phyloP scores from a whole-genome alignment of 92 coral and sea anemone species.

The Umimayanthus kanabou region DNA sequence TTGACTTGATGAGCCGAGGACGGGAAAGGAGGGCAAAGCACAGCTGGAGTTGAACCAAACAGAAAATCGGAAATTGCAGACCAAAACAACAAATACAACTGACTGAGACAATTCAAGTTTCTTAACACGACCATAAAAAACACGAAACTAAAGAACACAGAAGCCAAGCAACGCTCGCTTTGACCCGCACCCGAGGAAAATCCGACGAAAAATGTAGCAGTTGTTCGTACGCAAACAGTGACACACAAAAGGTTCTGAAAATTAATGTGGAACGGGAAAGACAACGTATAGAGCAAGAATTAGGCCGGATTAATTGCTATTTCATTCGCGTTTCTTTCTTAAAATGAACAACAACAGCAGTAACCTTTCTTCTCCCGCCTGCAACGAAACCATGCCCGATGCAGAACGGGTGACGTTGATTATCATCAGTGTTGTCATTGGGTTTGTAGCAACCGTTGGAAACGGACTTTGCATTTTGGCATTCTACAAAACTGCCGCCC shows the following conservation, averaged over 20 bases:
- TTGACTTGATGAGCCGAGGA: neutral
- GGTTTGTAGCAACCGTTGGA: slow-evolving; percentile 6
- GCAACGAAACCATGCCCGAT: neutral
- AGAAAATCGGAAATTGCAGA: neutral
- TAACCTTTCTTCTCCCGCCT: neutral
- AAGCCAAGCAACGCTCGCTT: too few species aligned
- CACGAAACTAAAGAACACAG: neutral
- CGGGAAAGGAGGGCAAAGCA: neutral
- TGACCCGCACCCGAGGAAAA: too few species aligned
- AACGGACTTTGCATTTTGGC: slow-evolving; percentile 8
- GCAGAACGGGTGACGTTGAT: slow-evolving; percentile 1
- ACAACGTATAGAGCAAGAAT: neutral
- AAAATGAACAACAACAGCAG: neutral
- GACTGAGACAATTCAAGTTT: too few species aligned
- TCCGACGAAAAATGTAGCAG: neutral
- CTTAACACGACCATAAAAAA: neutral
- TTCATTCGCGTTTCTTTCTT: neutral
- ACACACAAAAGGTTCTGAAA: too few species aligned
- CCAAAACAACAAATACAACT: too few species aligned
- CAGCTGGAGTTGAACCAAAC: neutral
- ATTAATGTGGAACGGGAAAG: too few species aligned
- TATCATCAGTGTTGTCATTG: neutral
- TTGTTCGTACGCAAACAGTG: neutral
- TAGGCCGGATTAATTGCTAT: neutral
- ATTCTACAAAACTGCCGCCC: slow-evolving; percentile 14